Evolutionary conservation across 2,888 invertebrate species (phyloP).

Genomic region (Willowsia nigromaculata): DNA sequence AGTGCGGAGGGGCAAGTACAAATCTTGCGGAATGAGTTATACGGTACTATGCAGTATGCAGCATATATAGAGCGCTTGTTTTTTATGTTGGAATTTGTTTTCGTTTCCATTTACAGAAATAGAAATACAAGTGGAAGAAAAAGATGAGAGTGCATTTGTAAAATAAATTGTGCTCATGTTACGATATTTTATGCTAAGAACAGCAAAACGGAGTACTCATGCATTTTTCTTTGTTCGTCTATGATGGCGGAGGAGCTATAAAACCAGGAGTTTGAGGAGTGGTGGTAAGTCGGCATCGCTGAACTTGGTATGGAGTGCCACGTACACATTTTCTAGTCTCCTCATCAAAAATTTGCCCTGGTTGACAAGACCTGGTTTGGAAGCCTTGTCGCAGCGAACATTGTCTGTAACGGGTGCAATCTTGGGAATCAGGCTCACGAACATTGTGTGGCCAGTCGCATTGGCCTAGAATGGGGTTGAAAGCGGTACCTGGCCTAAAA

Average conservation of each 20-base stretch:
- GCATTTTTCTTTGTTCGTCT: background rate
- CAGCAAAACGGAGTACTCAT: background rate
- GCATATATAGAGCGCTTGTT: background rate
- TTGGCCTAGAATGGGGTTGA: constrained; percentile 71
- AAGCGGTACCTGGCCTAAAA: constrained; percentile 76
- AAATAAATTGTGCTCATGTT: background rate
- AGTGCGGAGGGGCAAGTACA: background rate
- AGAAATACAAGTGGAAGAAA: background rate
- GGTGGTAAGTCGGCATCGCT: constrained; percentile 12
- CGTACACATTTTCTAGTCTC: constrained; percentile 41
- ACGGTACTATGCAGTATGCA: background rate
- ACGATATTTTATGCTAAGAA: background rate
- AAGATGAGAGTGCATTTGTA: background rate
- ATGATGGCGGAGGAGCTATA: background rate
- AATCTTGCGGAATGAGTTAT: background rate
- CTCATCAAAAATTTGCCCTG: constrained; percentile 61
- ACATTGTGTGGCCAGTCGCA: constrained; percentile 77
- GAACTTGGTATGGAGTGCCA: constrained; percentile 12
- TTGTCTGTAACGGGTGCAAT: constrained; percentile 68
- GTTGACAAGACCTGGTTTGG: constrained; percentile 46
- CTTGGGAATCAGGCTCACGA: constrained; percentile 41
- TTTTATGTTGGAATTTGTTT: background rate
- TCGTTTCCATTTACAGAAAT: background rate
- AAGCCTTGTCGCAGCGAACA: constrained; percentile 59
- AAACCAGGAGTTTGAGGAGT: background rate